Evolutionary conservation across 2,888 invertebrate genomes (phyloP).

Genomic region (Pterostichus madidus): DNA sequence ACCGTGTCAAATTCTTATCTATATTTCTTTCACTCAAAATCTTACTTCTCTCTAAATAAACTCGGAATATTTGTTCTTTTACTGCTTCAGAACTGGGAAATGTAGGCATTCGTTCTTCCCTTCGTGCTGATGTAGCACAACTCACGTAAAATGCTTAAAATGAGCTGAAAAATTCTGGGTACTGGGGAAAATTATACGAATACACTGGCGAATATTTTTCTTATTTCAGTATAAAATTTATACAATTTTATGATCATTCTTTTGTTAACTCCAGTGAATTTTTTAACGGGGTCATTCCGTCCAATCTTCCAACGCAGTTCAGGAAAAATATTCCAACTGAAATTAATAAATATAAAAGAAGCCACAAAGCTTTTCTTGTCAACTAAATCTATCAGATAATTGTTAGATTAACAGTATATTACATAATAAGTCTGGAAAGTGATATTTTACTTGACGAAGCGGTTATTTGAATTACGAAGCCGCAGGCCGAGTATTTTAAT

Average conservation of each 20-base stretch:
- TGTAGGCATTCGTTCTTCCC: conserved; percentile 19
- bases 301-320: conserved; percentile 23
- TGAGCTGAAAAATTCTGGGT: conserved; percentile 40
- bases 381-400: no score
- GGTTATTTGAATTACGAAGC: no score
- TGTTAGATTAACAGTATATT: no score
- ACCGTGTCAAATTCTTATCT: conserved; percentile 49
- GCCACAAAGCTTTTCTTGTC: background rate
- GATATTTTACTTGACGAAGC: no score
- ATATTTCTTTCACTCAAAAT: conserved; percentile 40
- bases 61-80: conserved; percentile 43
- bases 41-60: conserved; percentile 33
- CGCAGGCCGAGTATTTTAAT: no score
- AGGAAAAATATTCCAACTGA: background rate
- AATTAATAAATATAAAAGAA: conserved; percentile 18
- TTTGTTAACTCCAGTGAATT: conserved; percentile 42
- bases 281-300: conserved; percentile 32
- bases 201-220: conserved; percentile 37
- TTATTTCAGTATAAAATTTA: conserved; percentile 42
- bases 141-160: conserved; percentile 46
- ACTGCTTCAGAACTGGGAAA: conserved; percentile 22
- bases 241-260: conserved; percentile 48
- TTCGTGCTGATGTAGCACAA: conserved; percentile 41
- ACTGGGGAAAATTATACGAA: conserved; percentile 34
- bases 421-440: no score